Evolutionary conservation across 2,113 vertebrate genomes (phyloP), one percentile per base, ranked within the genome.

Genomic region (Nicator chloris): DNA sequence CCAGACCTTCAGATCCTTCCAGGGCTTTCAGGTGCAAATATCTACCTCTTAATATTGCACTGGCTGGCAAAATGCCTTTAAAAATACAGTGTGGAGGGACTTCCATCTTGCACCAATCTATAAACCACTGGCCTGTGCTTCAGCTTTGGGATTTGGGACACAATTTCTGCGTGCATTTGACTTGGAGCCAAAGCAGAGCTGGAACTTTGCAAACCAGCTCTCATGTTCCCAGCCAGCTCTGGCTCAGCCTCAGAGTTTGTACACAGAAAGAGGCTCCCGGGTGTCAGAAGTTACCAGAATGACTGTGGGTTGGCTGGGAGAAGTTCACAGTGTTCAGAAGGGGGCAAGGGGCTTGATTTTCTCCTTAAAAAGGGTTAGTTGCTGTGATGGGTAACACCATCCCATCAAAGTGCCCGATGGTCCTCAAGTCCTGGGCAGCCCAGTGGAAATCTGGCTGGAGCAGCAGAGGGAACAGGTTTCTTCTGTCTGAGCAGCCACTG

Each of bases 401-500:
- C 39, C 69, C 39, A 17, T 27, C 30, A 4, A 21, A 16, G 17
- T 31, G 7, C 9, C 33, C 44, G 37, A 28, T 72, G 81, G 35
- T 47, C 33, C 50, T 50, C 0, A 0, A 47, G 56, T 19, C 35
- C 44, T 50, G 61, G 31, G 12, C 3, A 14, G 19, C 39, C 39
- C 16, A 24, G 68, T 13, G 42, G 35, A 51, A 60, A 14, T 17
- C 33, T 33, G 31, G 3, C 26, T 20, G 72, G 44, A 16, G 72
- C 12, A 18, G 37, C 7, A 1, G 1, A 5, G 60, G 10, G 40
- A 76, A 20, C 3, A 6, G 17, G 40, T 61, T 88, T 49, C 6
- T 28, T 11, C 30, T n/a, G 61, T 27, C 49, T 50, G 50, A 39
- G 44, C n/a, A 53, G 87, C 35, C 9, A 2, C 28, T 0, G 1